Evolutionary conservation across 2,888 invertebrate genomes (phyloP), one percentile per base, ranked within the genome.

Genomic region (Bursaphelenchus okinawaensis): DNA sequence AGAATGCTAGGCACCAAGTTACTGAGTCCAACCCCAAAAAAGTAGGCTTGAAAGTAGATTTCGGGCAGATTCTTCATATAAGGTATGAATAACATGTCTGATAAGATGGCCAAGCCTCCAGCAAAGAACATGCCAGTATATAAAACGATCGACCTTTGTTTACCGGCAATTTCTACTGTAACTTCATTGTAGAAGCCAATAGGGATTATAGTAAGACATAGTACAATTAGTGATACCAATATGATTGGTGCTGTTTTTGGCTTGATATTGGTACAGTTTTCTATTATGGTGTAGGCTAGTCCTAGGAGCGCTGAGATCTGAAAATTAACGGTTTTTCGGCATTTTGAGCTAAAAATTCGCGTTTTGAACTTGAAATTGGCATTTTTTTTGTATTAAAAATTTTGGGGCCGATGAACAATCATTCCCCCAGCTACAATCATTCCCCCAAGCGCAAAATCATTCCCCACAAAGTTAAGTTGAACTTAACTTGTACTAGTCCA

Each of bases 1-100:
- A 56, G 9, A 8, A 56, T 8, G n/a, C 28, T 40, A 7, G 57
- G 57, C 19, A 52, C 22, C n/a, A 52, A n/a, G 8, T n/a, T 22
- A n/a, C 19, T 19, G n/a, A 52, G 20, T 9, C 54, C 54, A 7
- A 24, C 54, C 20, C 57, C 57, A 19, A 56, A 16, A 7, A 6
- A 56, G 57, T 56, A 56, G 19, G 57, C 57, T 7, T 24, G 57
- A 8, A 56, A 20, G 50, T 56, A 56, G 57, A 19, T 7, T 8
- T 56, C 50, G 8, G 23, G 23, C n/a, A 56, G 50, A 7, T 50
- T 16, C 7, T 9, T 27, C 57, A 56, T 56, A 20, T 8, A 56
- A n/a, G 57, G 57, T n/a, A 56, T 31, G 7, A 6, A 22, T 8
- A 56, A 9, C 7, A 56, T 19, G 50, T 56, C 57, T 7, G 40